Conservation (phyloP, 2,888 invertebrate genomes). For the Cheilosia pagana region DNA sequence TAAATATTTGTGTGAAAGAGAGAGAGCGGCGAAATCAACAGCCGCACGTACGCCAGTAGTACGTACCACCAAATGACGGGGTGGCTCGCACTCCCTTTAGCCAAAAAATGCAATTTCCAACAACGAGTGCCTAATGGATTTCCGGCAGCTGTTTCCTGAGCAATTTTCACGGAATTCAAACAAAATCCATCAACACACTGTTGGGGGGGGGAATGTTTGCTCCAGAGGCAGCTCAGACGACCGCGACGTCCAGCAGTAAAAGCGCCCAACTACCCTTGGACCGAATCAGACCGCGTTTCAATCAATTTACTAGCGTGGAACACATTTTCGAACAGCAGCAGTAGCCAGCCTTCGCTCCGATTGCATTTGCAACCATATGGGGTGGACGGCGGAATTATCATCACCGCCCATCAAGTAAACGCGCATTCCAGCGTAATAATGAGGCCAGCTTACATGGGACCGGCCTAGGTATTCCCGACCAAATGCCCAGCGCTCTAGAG, state of each 20-base stretch:
- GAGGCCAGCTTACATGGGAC: constrained; percentile 62
- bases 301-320: constrained; percentile 62
- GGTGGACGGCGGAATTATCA: background rate
- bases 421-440: constrained; percentile 67
- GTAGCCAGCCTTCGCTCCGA: constrained; percentile 2
- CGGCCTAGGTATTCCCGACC: constrained; percentile 2
- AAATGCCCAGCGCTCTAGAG: background rate
- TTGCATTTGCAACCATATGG: background rate
- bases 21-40: constrained; percentile 46
- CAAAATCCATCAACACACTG: constrained; percentile 70
- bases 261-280: constrained; percentile 27
- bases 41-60: constrained; percentile 29
- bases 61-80: background rate
- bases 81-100: background rate
- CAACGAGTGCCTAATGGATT: constrained; percentile 74
- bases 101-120: constrained; percentile 44
- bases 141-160: constrained; percentile 74
- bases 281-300: constrained; percentile 65
- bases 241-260: constrained; percentile 34
- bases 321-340: constrained; percentile 47
- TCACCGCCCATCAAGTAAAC: background rate
- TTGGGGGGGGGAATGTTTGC: background rate
- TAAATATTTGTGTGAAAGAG: constrained; percentile 8
- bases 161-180: constrained; percentile 68
- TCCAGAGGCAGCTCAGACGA: background rate